phyloP scores from a whole-genome alignment of 2,888 invertebrate species.

The Sphaerophoria taeniata region DNA sequence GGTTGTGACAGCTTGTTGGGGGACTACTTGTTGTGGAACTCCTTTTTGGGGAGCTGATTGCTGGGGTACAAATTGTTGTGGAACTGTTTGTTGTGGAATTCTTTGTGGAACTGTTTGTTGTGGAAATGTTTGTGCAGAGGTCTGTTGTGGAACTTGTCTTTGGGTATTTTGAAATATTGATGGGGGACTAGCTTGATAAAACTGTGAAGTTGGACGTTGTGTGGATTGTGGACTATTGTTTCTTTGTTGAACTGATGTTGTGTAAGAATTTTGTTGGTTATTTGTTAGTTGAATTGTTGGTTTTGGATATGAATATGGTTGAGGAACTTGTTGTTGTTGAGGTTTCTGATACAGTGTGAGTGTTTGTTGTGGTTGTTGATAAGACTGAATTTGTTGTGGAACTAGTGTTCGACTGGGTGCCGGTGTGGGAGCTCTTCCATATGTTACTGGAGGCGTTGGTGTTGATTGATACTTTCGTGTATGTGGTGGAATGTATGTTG shows the following conservation, averaged over 20 bases:
- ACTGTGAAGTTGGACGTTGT: conserved; percentile 8
- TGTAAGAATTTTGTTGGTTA: neutral
- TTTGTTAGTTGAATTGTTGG: conserved; percentile 9
- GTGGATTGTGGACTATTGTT: conserved; percentile 26
- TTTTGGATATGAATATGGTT: conserved; percentile 10
- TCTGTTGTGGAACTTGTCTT: conserved; percentile 5
- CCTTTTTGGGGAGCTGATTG: neutral
- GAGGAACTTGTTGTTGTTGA: neutral
- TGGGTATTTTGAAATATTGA: neutral
- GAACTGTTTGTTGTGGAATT: neutral
- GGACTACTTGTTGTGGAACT: conserved; percentile 4
- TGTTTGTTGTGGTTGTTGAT: conserved; percentile 40
- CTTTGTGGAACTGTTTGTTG: neutral
- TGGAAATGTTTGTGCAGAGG: neutral
- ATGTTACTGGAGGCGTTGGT: neutral
- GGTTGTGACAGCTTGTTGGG: neutral
- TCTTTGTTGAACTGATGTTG: conserved; percentile 7
- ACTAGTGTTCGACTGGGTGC: conserved; percentile 21
- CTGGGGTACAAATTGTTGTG: neutral
- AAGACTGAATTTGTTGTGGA: neutral
- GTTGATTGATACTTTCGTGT: conserved; percentile 5
- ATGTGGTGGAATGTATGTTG: conserved; percentile 75
- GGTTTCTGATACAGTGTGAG: conserved; percentile 1
- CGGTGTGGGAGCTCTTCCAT: conserved; percentile 31
- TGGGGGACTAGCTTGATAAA: conserved; percentile 2